phyloP scores from a whole-genome alignment of 2,797 vertebrate genomes.

The Graptemys geographica region DNA sequence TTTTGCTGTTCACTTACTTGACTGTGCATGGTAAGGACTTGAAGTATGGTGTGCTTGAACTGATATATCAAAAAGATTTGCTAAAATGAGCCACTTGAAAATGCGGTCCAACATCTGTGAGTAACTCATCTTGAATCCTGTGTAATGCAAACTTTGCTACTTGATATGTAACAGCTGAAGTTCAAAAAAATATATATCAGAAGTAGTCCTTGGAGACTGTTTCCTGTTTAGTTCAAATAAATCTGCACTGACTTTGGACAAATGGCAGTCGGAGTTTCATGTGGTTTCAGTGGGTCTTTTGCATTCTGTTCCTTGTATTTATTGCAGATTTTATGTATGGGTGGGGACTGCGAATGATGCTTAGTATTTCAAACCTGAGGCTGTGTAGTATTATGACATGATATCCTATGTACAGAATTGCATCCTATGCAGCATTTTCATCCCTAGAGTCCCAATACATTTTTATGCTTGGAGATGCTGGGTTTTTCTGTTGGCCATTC shows the following conservation, averaged over 20 bases:
- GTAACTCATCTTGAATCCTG: not conserved
- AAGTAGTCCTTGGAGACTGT: not conserved
- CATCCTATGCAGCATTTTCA: slow-evolving; percentile 34
- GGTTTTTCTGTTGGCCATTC: not conserved
- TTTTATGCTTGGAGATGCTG: slow-evolving; percentile 20
- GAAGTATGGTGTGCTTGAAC: not conserved
- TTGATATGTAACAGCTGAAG: not conserved
- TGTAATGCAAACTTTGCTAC: not conserved
- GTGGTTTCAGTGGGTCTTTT: not conserved
- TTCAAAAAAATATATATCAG: not conserved
- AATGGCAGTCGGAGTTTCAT: not conserved
- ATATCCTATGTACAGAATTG: slow-evolving; percentile 16
- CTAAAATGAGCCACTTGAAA: not conserved
- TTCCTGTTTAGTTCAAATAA: not conserved
- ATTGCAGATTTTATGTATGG: rapidly evolving
- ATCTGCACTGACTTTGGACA: not conserved
- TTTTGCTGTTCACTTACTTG: not conserved
- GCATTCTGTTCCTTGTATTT: not conserved
- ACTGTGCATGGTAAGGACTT: not conserved
- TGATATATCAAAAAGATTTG: not conserved
- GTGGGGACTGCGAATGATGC: not conserved
- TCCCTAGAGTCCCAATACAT: not conserved
- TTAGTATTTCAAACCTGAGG: not conserved
- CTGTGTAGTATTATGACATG: not conserved
- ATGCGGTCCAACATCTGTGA: not conserved